These are phyloP conservation scores for Marcusenius ussheri DNA, from an alignment of 2,113 vertebrate species.

Conservation along the genomic window DNA sequence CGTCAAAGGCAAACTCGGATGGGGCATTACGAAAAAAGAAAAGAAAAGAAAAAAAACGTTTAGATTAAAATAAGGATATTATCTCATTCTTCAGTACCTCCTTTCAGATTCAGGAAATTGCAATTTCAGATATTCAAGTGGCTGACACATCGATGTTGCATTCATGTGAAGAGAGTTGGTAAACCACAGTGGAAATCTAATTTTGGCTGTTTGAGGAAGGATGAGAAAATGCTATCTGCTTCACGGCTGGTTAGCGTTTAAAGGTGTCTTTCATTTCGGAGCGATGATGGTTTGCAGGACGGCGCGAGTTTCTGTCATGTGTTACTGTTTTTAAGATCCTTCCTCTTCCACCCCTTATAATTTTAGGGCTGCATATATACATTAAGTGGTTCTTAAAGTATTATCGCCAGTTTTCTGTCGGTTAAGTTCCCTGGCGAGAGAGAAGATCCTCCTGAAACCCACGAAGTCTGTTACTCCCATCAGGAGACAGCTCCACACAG, in stretches of 20 bases:
- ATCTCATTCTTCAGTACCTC: slow-evolving; percentile 18
- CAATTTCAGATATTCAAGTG: slow-evolving; percentile 20
- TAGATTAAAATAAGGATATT: slow-evolving; percentile 20
- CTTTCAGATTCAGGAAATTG: slow-evolving; percentile 23
- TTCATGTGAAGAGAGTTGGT: slow-evolving; percentile 14
- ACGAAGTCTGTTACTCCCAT: not conserved
- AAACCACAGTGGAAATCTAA: slow-evolving; percentile 16
- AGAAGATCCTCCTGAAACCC: not conserved
- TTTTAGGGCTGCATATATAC: not conserved
- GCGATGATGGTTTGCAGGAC: not conserved
- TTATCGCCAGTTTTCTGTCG: not conserved
- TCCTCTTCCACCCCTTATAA: not conserved
- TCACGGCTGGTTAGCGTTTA: slow-evolving; percentile 2
- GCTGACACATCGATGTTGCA: slow-evolving; percentile 2
- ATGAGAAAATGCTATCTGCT: slow-evolving; percentile 14
- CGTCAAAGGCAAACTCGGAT: slow-evolving; percentile 14
- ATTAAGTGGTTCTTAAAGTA: slow-evolving; percentile 1
- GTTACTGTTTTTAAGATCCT: not conserved
- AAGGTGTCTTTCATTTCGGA: slow-evolving; percentile 9
- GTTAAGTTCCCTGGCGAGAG: not conserved
- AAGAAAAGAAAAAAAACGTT: not conserved
- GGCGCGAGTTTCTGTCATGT: not conserved
- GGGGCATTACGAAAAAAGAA: not conserved
- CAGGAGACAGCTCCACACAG: not conserved
- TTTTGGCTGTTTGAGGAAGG: not conserved